Conservation (phyloP, 2,113 vertebrate species). For the Sula dactylatra region DNA sequence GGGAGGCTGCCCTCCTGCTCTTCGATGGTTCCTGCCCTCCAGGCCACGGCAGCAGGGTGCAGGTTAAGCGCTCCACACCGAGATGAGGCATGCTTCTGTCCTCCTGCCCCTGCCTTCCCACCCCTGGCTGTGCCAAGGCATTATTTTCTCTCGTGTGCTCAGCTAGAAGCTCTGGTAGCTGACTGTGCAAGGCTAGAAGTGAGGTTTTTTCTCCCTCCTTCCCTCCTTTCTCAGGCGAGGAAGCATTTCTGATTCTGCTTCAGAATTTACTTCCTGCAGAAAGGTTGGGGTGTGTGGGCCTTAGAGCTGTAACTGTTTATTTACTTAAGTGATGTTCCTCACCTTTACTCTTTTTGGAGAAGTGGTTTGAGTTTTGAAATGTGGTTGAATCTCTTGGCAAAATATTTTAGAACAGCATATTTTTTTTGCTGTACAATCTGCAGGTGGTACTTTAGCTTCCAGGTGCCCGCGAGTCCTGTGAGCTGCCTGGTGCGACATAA, state of each 20-base stretch:
- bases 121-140: background rate
- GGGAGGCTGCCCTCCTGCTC: background rate
- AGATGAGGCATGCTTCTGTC: background rate
- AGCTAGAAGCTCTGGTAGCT: background rate
- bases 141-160: background rate
- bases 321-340: background rate
- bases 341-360: background rate
- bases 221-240: background rate
- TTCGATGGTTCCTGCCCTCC: background rate
- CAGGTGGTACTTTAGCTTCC: background rate
- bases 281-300: background rate
- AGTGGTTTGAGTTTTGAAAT: background rate
- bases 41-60: background rate
- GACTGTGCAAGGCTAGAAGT: background rate
- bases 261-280: background rate
- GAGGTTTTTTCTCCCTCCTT: background rate
- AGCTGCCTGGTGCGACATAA: background rate
- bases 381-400: background rate
- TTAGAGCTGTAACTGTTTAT: background rate
- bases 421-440: background rate
- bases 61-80: background rate
- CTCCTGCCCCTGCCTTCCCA: background rate
- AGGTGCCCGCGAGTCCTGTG: background rate
- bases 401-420: background rate
- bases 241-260: background rate